Evolutionary conservation across 2,888 invertebrate genomes (phyloP), one percentile per base, ranked within the genome.

Genomic region (Eudasyphora cyanicolor): DNA sequence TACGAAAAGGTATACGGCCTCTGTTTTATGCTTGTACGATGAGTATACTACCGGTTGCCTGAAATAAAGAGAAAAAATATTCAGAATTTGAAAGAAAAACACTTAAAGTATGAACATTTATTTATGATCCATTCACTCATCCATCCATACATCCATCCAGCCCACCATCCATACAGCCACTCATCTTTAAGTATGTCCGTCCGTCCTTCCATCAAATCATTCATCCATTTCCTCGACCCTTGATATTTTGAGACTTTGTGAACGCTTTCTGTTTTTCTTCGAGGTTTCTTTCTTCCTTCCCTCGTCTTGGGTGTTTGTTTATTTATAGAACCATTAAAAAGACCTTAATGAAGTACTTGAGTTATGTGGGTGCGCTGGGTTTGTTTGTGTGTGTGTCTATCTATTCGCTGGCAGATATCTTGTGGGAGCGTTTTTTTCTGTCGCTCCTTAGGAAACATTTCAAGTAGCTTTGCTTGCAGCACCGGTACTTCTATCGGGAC

Each of bases 321-420:
- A 71, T 84, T 84, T 84, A 78, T 78, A 84, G 84, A 81, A 80
- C 80, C 84, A 84, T 81, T 81, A 84, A 81, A 74, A 78, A 35
- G 80, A 84, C 78, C 78, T 84, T 84, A 80, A 80, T 78, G 80
- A 84, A 84, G 84, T 84, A 84, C 84, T 84, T 84, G 81, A 84
- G 64, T 76, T 57, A 79, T 78, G 75, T 75, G 60, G n/a, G n/a
- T 74, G 49, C n/a, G n/a, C n/a, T n/a, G n/a, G n/a, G n/a, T n/a
- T n/a, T n/a, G n/a, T n/a, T n/a, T 0, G 29, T 3, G 19, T 51
- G n/a, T n/a, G n/a, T n/a, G n/a, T n/a, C n/a, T n/a, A n/a, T n/a
- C n/a, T n/a, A n/a, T n/a, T n/a, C 10, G 45, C 8, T 42, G 27
- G 6, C n/a, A 51, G 51, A n/a, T 67, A 76, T 57, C 45, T 67